Evolutionary conservation across 2,113 vertebrate genomes (phyloP).

Genomic region (Alectura lathami): DNA sequence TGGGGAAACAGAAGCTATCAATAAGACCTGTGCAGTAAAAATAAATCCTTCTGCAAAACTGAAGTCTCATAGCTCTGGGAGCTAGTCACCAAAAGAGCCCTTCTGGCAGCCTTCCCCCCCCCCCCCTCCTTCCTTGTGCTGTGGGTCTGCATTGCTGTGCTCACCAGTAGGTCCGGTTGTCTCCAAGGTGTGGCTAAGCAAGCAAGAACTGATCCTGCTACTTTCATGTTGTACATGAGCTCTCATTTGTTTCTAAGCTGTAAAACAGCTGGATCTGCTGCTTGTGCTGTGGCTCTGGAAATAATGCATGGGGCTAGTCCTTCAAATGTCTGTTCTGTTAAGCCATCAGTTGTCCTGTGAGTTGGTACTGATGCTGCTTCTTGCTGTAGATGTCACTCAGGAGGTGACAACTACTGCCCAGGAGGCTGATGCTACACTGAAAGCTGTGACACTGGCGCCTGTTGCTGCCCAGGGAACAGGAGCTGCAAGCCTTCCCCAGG

Average conservation of each 20-base stretch:
- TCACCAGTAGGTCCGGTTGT: fast-evolving
- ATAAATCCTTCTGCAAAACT: neutral
- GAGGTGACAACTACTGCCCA: constrained; percentile 38
- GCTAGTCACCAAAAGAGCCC: neutral
- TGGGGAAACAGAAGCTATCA: constrained; percentile 1
- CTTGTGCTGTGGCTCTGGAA: neutral
- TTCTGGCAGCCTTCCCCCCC: neutral
- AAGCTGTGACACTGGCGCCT: neutral
- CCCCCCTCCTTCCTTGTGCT: fast-evolving
- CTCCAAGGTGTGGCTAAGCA: neutral
- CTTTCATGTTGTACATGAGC: neutral
- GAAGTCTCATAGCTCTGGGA: fast-evolving
- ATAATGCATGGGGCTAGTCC: fast-evolving
- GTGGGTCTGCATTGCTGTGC: neutral
- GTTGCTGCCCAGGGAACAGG: neutral
- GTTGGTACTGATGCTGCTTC: neutral
- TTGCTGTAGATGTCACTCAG: constrained; percentile 49
- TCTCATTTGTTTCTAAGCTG: neutral
- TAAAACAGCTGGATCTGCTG: neutral
- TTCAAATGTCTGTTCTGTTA: neutral
- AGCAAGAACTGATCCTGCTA: neutral
- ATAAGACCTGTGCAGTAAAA: neutral
- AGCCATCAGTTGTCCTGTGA: neutral
- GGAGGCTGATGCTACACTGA: constrained; percentile 17
- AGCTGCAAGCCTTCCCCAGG: neutral